A percentile compares a stretch with the other conserved stretches of the same genome.
phyloP scores from a whole-genome alignment of 2,888 invertebrate species.

The Vesta saturnalis region DNA sequence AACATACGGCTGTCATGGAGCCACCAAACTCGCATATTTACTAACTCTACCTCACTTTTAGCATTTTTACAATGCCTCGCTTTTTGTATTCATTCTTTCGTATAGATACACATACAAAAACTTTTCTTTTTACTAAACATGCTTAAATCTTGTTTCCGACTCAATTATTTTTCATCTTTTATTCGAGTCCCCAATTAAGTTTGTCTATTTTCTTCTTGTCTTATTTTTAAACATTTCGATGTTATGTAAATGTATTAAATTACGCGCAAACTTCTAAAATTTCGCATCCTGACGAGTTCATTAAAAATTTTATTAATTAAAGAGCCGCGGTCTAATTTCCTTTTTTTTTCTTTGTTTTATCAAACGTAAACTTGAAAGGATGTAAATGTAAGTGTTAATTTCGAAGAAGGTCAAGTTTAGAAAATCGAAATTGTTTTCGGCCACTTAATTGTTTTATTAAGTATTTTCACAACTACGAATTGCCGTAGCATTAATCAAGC shows the following conservation, averaged over 20 bases:
- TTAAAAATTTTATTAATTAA: background rate
- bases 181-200: constrained; percentile 23
- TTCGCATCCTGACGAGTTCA: background rate
- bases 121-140: constrained; percentile 32
- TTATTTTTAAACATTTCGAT: too few relatives aligned
- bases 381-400: background rate
- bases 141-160: constrained; percentile 38
- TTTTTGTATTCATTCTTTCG: too few relatives aligned
- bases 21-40: constrained; percentile 59
- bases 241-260: background rate
- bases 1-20: constrained; percentile 59
- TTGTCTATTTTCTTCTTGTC: background rate
- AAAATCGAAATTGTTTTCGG: constrained; percentile 17
- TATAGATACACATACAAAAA: background rate
- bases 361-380: constrained; percentile 19
- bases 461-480: constrained; percentile 18
- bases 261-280: background rate
- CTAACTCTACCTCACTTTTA: constrained; percentile 49
- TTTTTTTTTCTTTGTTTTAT: constrained; percentile 17
- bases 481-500: constrained; percentile 35
- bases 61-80: constrained; percentile 32
- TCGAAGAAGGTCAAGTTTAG: constrained; percentile 34
- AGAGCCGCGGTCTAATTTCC: constrained; percentile 11
- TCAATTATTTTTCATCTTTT: constrained; percentile 26
- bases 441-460: constrained; percentile 17